These are phyloP conservation scores for Hydropotes inermis DNA, from an alignment of 2,113 vertebrate species.

Conservation along the genomic window DNA sequence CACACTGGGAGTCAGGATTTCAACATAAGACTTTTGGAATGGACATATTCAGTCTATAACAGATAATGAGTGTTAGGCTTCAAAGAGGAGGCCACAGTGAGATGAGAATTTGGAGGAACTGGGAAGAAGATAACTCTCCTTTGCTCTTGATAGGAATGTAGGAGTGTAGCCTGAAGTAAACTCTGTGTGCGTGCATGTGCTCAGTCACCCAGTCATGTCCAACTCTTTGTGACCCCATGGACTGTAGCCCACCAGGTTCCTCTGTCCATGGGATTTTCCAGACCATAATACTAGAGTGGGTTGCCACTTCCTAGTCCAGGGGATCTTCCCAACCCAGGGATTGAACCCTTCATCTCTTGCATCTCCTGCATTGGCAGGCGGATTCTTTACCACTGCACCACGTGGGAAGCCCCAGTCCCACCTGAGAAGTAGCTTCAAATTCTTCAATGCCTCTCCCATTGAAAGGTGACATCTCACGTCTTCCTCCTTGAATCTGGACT, in stretches of 20 bases:
- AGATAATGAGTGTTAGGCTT: background rate
- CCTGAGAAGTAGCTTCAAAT: background rate
- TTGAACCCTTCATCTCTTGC: background rate
- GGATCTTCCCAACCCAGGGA: background rate
- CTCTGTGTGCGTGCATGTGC: background rate
- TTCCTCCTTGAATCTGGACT: background rate
- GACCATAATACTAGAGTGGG: background rate
- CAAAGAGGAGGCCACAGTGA: background rate
- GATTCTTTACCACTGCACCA: background rate
- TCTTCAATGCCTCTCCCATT: background rate
- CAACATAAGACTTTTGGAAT: background rate
- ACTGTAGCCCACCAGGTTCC: background rate
- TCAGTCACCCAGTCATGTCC: background rate
- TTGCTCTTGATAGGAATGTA: background rate
- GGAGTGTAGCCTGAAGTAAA: background rate
- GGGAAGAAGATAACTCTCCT: background rate
- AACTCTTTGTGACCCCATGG: background rate
- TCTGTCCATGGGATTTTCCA: background rate
- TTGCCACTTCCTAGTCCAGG: background rate
- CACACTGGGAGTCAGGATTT: background rate
- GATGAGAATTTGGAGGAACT: background rate
- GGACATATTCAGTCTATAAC: background rate
- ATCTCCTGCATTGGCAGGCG: background rate
- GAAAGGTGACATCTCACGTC: background rate
- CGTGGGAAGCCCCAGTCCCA: background rate